phyloP scores from a whole-genome alignment of 2,113 vertebrate genomes.

The Stegastes partitus region DNA sequence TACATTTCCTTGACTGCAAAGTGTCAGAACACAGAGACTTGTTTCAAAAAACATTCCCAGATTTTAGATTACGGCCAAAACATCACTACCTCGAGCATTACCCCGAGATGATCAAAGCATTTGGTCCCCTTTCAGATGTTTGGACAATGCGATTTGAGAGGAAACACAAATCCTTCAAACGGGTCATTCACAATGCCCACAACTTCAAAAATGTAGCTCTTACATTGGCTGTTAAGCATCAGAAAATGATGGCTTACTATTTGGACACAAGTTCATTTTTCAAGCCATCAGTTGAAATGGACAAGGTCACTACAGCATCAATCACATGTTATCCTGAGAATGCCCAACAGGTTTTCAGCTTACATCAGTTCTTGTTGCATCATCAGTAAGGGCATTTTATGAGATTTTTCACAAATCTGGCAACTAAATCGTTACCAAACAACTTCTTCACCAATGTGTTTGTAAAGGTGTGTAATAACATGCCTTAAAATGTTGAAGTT shows the following conservation, averaged over 20 bases:
- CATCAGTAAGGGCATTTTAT: too few species aligned
- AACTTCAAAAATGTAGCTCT: constrained; percentile 26
- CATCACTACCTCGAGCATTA: constrained; percentile 24
- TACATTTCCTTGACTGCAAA: too few species aligned
- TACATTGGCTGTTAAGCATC: constrained; percentile 5
- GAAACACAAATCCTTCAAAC: too few species aligned
- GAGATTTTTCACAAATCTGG: too few species aligned
- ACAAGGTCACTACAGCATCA: constrained; percentile 10
- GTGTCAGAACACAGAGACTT: constrained; percentile 3
- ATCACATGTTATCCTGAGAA: constrained; percentile 18
- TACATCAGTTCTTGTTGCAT: constrained; percentile 6
- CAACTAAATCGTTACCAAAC: too few species aligned
- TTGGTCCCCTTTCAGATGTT: neutral
- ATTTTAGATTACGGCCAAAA: constrained; percentile 1
- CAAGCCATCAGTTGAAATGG: too few species aligned
- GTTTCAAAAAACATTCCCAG: neutral
- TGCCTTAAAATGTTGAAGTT: too few species aligned
- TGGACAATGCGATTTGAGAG: constrained; percentile 22
- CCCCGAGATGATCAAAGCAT: neutral
- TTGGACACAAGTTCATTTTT: constrained; percentile 22
- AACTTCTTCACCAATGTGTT: too few species aligned
- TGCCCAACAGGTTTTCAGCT: constrained; percentile 11
- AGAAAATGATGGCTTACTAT: constrained; percentile 10
- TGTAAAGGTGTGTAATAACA: too few species aligned
- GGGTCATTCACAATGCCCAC: constrained; percentile 3